phyloP scores from a whole-genome alignment of 2,113 vertebrate species.

The Perccottus glenii region DNA sequence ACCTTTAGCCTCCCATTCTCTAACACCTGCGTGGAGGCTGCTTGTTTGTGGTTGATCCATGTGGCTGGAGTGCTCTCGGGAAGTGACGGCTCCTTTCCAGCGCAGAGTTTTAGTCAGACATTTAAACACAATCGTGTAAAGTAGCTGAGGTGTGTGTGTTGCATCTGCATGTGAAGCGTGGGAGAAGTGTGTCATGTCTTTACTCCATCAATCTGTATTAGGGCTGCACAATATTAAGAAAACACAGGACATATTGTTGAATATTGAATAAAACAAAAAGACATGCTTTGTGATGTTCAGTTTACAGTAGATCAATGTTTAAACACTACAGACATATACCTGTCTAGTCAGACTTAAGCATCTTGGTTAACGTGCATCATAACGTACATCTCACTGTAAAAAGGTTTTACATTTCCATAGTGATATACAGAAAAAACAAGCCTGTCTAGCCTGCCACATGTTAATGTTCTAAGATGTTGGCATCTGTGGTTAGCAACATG shows the following conservation, averaged over 20 bases:
- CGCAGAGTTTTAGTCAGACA: conserved; percentile 76
- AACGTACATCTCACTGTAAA: too few species aligned
- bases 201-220: conserved; percentile 59
- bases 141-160: conserved; percentile 21
- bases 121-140: conserved; percentile 16
- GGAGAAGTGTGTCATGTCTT: conserved; percentile 17
- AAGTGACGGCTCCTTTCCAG: conserved; percentile 60
- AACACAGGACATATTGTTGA: background rate
- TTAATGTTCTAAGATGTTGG: too few species aligned
- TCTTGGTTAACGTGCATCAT: background rate
- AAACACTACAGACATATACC: background rate
- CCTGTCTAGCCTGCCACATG: too few species aligned
- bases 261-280: too few species aligned
- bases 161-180: conserved; percentile 14
- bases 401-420: too few species aligned
- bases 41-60: conserved; percentile 34
- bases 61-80: conserved; percentile 37
- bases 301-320: too few species aligned
- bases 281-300: too few species aligned
- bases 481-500: background rate
- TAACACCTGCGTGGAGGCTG: conserved; percentile 19
- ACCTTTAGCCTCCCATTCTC: conserved; percentile 16
- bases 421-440: too few species aligned
- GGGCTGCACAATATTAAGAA: conserved; percentile 6
- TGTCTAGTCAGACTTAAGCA: too few species aligned